Conservation (phyloP, 2,888 invertebrate species). For the Lasioglossum leucozonium region DNA sequence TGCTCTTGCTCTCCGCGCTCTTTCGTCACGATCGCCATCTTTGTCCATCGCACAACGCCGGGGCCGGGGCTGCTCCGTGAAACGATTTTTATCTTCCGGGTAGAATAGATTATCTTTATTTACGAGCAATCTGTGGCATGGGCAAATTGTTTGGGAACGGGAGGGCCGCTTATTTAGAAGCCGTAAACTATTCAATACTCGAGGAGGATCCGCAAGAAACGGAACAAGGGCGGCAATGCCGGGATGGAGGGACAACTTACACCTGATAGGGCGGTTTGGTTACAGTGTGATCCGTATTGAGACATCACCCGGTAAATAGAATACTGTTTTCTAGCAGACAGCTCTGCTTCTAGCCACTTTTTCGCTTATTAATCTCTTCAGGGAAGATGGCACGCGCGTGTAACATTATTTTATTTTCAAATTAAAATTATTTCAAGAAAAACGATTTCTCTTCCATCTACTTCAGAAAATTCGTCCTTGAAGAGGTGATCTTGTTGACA, state of each 20-base stretch:
- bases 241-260: not conserved
- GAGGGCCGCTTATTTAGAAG: conserved; percentile 83
- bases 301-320: not conserved
- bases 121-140: conserved; percentile 83
- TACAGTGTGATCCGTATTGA: not conserved
- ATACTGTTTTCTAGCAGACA: not conserved
- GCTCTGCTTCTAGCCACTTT: not conserved
- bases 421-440: too few relatives aligned
- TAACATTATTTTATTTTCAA: too few relatives aligned
- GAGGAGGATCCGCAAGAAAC: conserved; percentile 30
- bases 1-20: conserved; percentile 10
- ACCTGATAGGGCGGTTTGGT: not conserved
- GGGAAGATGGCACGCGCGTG: too few relatives aligned
- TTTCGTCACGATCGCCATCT: conserved; percentile 23
- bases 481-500: not conserved
- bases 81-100: conserved; percentile 84
- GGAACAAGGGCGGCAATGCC: conserved; percentile 2
- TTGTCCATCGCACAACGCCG: conserved; percentile 20
- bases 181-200: conserved; percentile 82
- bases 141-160: conserved; percentile 83
- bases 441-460: not conserved
- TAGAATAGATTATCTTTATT: conserved; percentile 85
- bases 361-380: not conserved
- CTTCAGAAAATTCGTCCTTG: not conserved
- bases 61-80: conserved; percentile 37